phyloP scores from a whole-genome alignment of 2,888 invertebrate species.

The Poecilus cupreus region DNA sequence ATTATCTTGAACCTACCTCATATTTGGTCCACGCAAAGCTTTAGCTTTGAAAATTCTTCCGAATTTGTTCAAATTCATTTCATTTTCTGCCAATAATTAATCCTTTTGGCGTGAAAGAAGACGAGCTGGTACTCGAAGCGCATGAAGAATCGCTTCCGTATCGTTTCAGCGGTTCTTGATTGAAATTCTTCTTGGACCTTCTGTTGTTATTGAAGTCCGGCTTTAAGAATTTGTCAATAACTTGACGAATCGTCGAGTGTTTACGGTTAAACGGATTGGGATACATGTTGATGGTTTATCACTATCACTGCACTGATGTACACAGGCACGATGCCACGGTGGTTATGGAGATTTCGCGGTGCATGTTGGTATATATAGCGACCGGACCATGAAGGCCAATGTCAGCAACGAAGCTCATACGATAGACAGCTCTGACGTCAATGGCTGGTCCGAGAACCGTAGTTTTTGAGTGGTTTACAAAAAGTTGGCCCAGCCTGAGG shows the following conservation, averaged over 20 bases:
- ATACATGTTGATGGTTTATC: slow-evolving; percentile 74
- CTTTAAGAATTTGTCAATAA: slow-evolving; percentile 78
- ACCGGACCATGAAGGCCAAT: slow-evolving; percentile 10
- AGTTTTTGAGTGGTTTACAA: background rate
- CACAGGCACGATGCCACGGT: background rate
- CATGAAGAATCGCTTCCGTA: slow-evolving; percentile 61
- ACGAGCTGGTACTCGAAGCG: slow-evolving; percentile 48
- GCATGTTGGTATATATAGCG: slow-evolving; percentile 22
- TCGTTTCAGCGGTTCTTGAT: slow-evolving; percentile 56
- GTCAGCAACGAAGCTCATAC: slow-evolving; percentile 20
- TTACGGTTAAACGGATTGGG: slow-evolving; percentile 83
- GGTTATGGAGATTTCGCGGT: background rate
- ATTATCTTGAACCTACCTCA: slow-evolving; percentile 2
- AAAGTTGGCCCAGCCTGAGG: slow-evolving; percentile 13
- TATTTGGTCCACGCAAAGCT: slow-evolving; percentile 2
- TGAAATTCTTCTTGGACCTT: slow-evolving; percentile 45
- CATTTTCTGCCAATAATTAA: slow-evolving; percentile 54
- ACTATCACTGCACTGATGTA: slow-evolving; percentile 4
- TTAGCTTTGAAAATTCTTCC: background rate
- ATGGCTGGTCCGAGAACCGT: slow-evolving; percentile 24
- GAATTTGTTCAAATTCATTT: slow-evolving; percentile 1
- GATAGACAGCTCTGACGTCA: slow-evolving; percentile 48
- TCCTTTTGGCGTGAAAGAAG: slow-evolving; percentile 52
- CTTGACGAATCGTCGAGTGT: slow-evolving; percentile 80
- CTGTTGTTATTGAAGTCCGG: slow-evolving; percentile 69